Evolutionary conservation across 2,888 invertebrate species (phyloP).

Genomic region (Acholoe squamosa): DNA sequence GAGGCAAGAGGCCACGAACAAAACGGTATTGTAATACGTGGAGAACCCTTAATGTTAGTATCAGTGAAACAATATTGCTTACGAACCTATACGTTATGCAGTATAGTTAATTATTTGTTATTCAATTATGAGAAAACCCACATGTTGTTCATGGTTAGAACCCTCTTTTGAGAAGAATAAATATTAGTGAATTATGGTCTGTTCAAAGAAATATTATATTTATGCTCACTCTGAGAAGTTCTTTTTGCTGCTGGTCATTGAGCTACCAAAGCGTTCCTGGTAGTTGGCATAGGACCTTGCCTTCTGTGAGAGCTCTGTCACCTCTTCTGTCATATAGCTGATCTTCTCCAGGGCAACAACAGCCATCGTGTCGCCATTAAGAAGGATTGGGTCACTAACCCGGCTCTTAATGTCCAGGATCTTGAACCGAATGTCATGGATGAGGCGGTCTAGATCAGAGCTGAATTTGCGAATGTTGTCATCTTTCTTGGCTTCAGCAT

Average conservation of each 20-base stretch:
- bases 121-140: no score
- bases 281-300: constrained; percentile 82
- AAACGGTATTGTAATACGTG: no score
- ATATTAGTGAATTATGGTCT: neutral
- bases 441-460: constrained; percentile 79
- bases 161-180: neutral
- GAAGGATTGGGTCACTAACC: constrained; percentile 80
- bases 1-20: no score
- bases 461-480: constrained; percentile 83
- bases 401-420: constrained; percentile 80
- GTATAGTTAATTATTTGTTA: no score
- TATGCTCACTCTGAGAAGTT: constrained; percentile 68
- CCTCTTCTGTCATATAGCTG: constrained; percentile 79
- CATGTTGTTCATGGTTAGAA: no score
- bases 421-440: constrained; percentile 77
- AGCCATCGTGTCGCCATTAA: constrained; percentile 79
- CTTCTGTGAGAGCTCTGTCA: constrained; percentile 75
- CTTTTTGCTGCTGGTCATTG: constrained; percentile 77
- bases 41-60: no score
- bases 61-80: no score
- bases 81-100: no score
- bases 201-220: neutral
- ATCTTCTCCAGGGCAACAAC: constrained; percentile 80
- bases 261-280: constrained; percentile 83
- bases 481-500: constrained; percentile 83